These are phyloP conservation scores for Rhinatrema bivittatum DNA, from an alignment of 2,797 vertebrate species.

Conservation along the genomic window DNA sequence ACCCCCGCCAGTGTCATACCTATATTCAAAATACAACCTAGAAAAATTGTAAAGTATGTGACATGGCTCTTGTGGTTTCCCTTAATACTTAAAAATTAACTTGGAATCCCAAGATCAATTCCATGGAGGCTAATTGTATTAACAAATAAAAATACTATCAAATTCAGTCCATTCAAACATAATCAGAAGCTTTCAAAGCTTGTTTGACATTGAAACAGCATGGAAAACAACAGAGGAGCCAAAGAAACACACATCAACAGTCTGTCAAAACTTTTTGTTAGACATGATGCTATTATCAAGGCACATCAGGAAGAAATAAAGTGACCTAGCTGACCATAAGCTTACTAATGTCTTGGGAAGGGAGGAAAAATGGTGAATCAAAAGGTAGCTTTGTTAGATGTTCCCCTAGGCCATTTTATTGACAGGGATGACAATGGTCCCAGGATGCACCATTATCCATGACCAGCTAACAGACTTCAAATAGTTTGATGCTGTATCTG, in stretches of 20 bases:
- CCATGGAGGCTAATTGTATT: conserved; percentile 85
- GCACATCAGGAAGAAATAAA: conserved; percentile 71
- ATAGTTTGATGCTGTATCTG: conserved; percentile 82
- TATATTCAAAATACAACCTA: conserved; percentile 32
- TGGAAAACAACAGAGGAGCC: conserved; percentile 49
- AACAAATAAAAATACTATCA: conserved; percentile 80
- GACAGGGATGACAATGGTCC: conserved; percentile 97
- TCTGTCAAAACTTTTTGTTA: conserved; percentile 65
- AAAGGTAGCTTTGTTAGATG: conserved; percentile 72
- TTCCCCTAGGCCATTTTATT: conserved; percentile 79
- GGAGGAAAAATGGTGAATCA: conserved; percentile 71
- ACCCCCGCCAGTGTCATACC: too few species aligned
- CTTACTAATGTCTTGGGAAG: conserved; percentile 67
- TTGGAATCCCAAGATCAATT: conserved; percentile 69
- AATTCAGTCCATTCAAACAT: conserved; percentile 73
- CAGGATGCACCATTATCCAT: conserved; percentile 97
- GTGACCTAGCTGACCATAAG: conserved; percentile 67
- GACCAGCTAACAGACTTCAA: conserved; percentile 93
- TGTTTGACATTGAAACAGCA: conserved; percentile 75
- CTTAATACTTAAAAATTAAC: conserved; percentile 61
- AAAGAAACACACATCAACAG: conserved; percentile 54
- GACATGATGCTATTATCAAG: conserved; percentile 66
- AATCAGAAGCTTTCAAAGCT: conserved; percentile 77
- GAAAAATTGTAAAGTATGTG: conserved; percentile 53
- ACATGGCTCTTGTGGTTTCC: conserved; percentile 65